Conservation (phyloP, 2,113 vertebrate genomes). For the Otis tarda region DNA sequence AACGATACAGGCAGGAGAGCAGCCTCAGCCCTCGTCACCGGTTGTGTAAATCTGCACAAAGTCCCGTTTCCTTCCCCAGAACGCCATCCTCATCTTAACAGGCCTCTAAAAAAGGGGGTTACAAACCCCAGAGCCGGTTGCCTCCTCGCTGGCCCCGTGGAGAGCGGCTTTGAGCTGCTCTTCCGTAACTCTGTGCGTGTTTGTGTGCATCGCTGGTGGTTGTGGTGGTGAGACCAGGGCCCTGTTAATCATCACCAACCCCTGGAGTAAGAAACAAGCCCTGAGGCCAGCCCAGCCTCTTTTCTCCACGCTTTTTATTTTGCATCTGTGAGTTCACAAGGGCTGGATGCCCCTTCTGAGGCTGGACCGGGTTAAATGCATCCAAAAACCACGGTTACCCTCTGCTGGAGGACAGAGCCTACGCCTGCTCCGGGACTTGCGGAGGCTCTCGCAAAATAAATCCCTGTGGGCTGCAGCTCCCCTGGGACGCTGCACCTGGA, state of each 20-base stretch:
- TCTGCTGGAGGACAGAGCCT: not conserved
- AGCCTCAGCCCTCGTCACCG: not conserved
- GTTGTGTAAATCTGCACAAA: not conserved
- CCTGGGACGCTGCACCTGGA: rapidly evolving
- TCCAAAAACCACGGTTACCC: not conserved
- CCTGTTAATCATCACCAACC: not conserved
- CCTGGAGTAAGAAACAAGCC: not conserved
- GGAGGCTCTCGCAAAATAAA: rapidly evolving
- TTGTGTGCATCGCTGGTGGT: rapidly evolving
- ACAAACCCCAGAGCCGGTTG: rapidly evolving
- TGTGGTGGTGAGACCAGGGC: not conserved
- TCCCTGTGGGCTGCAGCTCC: not conserved
- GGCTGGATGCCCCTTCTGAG: not conserved
- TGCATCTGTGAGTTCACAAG: not conserved
- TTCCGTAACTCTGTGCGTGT: rapidly evolving
- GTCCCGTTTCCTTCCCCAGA: not conserved
- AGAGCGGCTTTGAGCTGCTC: not conserved
- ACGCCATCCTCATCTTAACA: not conserved
- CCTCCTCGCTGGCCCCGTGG: not conserved
- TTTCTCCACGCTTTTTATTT: rapidly evolving
- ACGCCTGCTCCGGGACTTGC: not conserved
- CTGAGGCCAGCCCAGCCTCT: too few relatives aligned
- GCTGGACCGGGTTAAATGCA: rapidly evolving
- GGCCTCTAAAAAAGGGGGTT: not conserved
- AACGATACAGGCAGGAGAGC: not conserved